A percentile compares a stretch with the other conserved stretches of the same genome.
Conservation (phyloP, 2,113 vertebrate genomes). For the Alligator sinensis region DNA sequence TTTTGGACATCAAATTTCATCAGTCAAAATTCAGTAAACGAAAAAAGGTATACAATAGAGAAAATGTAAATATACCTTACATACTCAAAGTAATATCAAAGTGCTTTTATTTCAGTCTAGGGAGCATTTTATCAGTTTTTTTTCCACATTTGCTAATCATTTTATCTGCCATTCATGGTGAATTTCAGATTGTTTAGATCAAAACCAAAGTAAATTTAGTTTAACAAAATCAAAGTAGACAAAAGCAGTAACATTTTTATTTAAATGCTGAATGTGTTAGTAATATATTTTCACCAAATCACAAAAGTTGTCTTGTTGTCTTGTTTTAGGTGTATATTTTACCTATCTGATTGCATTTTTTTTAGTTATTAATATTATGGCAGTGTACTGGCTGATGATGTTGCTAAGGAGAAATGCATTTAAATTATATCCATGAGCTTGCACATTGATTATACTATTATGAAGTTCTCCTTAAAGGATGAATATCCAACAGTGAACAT, state of each 20-base stretch:
- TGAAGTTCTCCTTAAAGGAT: neutral
- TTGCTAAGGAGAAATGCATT: neutral
- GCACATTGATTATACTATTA: neutral
- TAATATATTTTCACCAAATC: neutral
- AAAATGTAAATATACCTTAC: neutral
- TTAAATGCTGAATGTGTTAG: neutral
- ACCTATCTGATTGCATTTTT: neutral
- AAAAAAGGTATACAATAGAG: neutral
- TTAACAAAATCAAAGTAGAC: neutral
- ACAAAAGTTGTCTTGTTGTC: neutral
- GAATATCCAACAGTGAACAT: neutral
- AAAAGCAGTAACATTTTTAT: neutral
- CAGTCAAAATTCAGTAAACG: neutral
- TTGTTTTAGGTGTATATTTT: neutral
- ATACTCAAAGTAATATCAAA: neutral
- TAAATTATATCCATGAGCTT: neutral
- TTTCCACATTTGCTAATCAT: neutral
- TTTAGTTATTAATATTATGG: neutral
- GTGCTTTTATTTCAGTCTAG: neutral
- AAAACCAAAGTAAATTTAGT: neutral
- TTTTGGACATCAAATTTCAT: neutral
- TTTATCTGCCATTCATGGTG: neutral
- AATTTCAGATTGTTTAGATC: neutral
- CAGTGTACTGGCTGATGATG: neutral
- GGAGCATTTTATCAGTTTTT: neutral